Evolutionary conservation across 2,888 invertebrate genomes (phyloP), one percentile per base, ranked within the genome.

Genomic region (Neoascia interrupta): DNA sequence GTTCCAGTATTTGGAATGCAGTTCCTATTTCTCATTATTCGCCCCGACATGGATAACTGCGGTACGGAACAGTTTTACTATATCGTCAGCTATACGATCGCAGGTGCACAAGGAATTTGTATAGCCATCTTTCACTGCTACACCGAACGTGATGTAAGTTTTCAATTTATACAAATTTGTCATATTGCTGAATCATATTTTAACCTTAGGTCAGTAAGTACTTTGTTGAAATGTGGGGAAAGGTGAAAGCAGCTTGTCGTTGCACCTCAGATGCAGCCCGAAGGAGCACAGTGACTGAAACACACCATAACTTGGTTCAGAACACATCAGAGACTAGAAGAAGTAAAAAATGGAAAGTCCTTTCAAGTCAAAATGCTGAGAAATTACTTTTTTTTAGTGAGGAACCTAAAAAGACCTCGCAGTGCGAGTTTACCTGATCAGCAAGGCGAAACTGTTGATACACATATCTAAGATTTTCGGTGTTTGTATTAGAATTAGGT

Each of bases 1-100:
- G 91, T 94, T 86, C 93, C 94, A 0, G 87, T 94, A 28, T 93
- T 94, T 82, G 94, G 94, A 1, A 89, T 92, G 0, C 93, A 94
- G 83, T 92, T 93, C 83, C 88, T 94, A 13, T 87, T 93, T 58
- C 91, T 92, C 0, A 90, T 91, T 0, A 89, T 92, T 31, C 86
- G 91, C 56, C 91, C 91, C 1, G 86, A 87, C 11, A 91, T 92
- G 0, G 87, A 87, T 0, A 89, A 88, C 82, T 92, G 90, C 86
- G 88, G 83, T 0, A 85, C 82, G 81, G 91, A 92, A 82, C 91
- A 92, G 82, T 84, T 89, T 10, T 93, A 92, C 83, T 92, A 91
- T 82, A 91, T 90, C 83, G 82, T 90, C n/a, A 90, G 91, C 1
- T 93, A 92, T 82, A 85, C 90, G 0, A 86, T 92, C 26, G 92